phyloP scores from a whole-genome alignment of 2,797 vertebrate species.

The Coregonus sp. region DNA sequence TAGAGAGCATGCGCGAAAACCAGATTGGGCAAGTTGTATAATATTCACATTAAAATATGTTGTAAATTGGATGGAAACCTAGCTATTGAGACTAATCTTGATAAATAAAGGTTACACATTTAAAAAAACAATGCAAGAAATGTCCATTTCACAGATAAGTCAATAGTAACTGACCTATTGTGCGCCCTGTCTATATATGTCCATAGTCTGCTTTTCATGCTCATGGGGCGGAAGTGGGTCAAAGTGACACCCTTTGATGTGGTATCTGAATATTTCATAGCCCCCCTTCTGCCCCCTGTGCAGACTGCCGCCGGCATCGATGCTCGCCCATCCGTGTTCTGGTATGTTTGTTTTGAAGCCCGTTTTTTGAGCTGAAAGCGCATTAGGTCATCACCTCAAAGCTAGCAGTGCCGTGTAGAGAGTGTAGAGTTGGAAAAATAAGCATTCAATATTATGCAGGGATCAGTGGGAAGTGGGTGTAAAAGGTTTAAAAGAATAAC shows the following conservation, averaged over 20 bases:
- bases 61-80: too few relatives aligned
- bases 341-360: constrained; percentile 19
- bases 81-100: too few relatives aligned
- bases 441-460: constrained; percentile 41
- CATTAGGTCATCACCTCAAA: neutral
- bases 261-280: constrained; percentile 49
- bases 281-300: neutral
- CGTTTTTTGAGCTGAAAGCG: neutral
- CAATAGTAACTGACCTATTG: neutral
- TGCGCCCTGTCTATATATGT: neutral
- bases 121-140: too few relatives aligned
- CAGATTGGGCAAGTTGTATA: too few relatives aligned
- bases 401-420: neutral
- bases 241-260: constrained; percentile 12
- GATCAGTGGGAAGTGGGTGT: constrained; percentile 1
- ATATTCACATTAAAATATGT: too few relatives aligned
- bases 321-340: constrained; percentile 1
- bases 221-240: constrained; percentile 32
- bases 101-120: too few relatives aligned
- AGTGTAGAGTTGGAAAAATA: constrained; percentile 21
- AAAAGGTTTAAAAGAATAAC: neutral
- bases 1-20: too few relatives aligned
- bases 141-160: neutral
- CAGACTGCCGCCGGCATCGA: neutral
- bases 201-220: constrained; percentile 9